These are phyloP conservation scores for Oscheius sp. DNA, from an alignment of 2,888 invertebrate genomes.

Conservation along the genomic window DNA sequence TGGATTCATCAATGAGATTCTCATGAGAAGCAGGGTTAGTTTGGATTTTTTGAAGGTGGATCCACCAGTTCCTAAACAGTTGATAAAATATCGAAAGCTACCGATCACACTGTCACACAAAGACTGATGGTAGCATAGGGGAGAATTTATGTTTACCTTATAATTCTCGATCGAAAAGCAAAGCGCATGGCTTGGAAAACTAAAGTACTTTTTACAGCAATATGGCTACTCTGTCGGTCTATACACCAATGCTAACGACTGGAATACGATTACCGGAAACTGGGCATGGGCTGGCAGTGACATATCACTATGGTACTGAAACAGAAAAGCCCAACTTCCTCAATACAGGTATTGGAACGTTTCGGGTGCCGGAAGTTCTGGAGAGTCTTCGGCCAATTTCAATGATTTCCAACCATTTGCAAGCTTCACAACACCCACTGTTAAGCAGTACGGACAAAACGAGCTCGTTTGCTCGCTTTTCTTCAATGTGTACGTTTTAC, in stretches of 20 bases:
- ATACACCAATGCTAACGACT: conserved; percentile 33
- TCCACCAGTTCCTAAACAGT: too few relatives aligned
- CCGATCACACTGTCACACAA: background rate
- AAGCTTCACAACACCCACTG: background rate
- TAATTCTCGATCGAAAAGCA: background rate
- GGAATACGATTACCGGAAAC: conserved; percentile 28
- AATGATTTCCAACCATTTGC: conserved; percentile 28
- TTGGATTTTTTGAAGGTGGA: too few relatives aligned
- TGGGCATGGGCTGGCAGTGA: conserved; percentile 28
- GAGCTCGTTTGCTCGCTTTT: conserved; percentile 13
- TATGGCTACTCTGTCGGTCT: conserved; percentile 30
- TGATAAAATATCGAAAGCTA: too few relatives aligned
- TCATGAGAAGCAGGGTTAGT: conserved; percentile 30
- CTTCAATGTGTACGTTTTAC: conserved; percentile 22
- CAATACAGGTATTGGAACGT: conserved; percentile 32
- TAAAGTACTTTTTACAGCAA: background rate
- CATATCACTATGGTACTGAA: conserved; percentile 15
- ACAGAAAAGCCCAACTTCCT: background rate
- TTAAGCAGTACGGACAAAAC: conserved; percentile 31
- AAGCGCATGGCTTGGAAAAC: background rate
- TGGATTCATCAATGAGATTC: conserved; percentile 33
- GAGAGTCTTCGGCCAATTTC: conserved; percentile 21
- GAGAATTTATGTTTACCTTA: too few relatives aligned
- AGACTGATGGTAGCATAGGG: background rate
- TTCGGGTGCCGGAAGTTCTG: conserved; percentile 10